Evolutionary conservation across 2,113 vertebrate species (phyloP).

Genomic region (Stigmatopora argus): DNA sequence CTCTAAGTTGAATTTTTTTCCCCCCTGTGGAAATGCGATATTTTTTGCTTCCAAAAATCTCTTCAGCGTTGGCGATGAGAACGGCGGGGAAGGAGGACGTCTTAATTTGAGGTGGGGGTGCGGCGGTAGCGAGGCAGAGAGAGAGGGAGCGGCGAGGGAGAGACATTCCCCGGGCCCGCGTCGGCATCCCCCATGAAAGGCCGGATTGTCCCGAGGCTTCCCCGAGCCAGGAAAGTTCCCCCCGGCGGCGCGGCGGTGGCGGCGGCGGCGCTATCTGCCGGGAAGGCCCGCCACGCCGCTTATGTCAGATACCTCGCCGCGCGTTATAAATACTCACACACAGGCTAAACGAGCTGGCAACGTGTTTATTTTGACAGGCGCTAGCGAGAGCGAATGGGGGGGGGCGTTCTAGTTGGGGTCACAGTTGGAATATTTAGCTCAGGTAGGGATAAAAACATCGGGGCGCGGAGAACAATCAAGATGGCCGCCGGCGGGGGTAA

Average conservation of each 20-base stretch:
- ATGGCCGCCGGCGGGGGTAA: too few relatives aligned
- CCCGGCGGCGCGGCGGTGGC: conserved; percentile 47
- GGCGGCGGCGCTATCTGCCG: conserved; percentile 66
- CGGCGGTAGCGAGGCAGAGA: conserved; percentile 28
- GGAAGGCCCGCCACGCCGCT: conserved; percentile 47
- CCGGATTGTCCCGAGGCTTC: conserved; percentile 68
- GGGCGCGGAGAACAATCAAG: conserved; percentile 11
- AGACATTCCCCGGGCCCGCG: conserved; percentile 47
- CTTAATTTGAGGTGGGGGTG: background rate
- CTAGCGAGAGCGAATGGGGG: conserved; percentile 30
- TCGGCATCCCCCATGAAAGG: conserved; percentile 70
- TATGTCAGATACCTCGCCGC: conserved; percentile 60
- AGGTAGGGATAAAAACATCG: conserved; percentile 2
- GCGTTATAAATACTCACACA: conserved; percentile 59
- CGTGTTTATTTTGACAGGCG: conserved; percentile 72
- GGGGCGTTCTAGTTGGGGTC: background rate
- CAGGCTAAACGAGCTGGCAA: conserved; percentile 54
- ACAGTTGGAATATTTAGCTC: conserved; percentile 35
- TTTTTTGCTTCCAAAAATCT: background rate
- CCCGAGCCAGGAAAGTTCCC: conserved; percentile 75
- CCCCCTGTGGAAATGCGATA: too few relatives aligned
- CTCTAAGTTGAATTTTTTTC: too few relatives aligned
- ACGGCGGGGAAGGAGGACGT: background rate
- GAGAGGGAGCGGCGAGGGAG: conserved; percentile 45
- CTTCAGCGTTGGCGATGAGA: background rate